These are phyloP conservation scores for Choloepus hoffmanni DNA, from an alignment of 2,113 vertebrate genomes.

Conservation along the genomic window DNA sequence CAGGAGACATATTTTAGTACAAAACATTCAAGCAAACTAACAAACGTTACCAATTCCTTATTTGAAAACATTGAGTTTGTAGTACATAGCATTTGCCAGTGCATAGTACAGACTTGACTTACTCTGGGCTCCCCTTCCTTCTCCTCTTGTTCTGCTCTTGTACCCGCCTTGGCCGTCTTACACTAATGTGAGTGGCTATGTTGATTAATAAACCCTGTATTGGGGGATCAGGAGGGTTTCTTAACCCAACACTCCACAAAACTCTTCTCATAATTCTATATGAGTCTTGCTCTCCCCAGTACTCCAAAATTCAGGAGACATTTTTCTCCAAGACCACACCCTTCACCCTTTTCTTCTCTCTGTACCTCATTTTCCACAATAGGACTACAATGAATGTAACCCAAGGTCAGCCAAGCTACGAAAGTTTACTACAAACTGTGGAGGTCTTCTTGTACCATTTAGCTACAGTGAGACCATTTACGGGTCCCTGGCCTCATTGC, in stretches of 20 bases:
- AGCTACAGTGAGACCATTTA: slow-evolving; percentile 19
- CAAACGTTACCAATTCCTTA: background rate
- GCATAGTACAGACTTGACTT: background rate
- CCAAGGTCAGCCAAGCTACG: background rate
- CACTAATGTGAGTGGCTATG: background rate
- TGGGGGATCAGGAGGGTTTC: background rate
- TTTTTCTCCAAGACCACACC: background rate
- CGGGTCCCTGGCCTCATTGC: background rate
- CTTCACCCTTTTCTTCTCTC: background rate
- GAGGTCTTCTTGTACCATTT: background rate
- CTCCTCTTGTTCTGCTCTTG: rapidly evolving
- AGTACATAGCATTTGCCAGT: background rate
- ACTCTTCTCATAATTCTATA: background rate
- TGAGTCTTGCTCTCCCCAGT: rapidly evolving
- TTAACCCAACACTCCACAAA: background rate
- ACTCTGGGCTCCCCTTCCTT: background rate
- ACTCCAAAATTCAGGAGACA: background rate
- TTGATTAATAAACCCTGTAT: background rate
- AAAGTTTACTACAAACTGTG: background rate
- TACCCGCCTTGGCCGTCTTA: background rate
- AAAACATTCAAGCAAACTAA: background rate
- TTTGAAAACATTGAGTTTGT: background rate
- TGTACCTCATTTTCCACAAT: background rate
- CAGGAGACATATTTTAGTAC: background rate
- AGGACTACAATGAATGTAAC: background rate